Percentiles rank a stretch among this genome's conserved stretches.
phyloP scores from a whole-genome alignment of 2,113 vertebrate genomes.

The Gorsachius goisagi region DNA sequence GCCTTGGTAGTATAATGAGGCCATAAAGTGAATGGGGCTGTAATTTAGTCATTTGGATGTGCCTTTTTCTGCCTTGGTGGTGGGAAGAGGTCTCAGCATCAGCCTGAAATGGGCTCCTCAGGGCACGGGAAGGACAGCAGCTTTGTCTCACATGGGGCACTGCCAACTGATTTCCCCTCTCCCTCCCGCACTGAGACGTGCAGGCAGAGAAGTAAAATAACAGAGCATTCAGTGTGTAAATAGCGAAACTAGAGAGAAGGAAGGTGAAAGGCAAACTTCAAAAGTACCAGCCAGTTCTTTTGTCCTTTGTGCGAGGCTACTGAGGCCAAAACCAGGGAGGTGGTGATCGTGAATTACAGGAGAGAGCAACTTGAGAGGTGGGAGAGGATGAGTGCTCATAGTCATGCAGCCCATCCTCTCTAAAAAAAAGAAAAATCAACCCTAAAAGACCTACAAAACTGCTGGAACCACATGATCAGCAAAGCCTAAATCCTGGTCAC shows the following conservation, averaged over 20 bases:
- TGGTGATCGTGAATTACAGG: neutral
- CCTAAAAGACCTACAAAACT: neutral
- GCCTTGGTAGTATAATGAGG: neutral
- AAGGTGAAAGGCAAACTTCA: neutral
- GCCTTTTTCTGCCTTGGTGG: neutral
- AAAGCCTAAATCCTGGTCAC: neutral
- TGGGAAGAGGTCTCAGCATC: neutral
- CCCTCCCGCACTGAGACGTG: neutral
- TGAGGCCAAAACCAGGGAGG: neutral
- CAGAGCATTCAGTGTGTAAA: neutral
- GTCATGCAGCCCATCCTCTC: neutral
- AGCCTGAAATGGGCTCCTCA: neutral
- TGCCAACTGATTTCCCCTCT: neutral
- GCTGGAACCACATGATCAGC: neutral
- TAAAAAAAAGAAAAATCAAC: neutral
- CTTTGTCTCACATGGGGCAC: neutral
- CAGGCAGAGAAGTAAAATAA: neutral
- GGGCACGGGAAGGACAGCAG: rapidly evolving
- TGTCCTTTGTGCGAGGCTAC: neutral
- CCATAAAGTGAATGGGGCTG: neutral
- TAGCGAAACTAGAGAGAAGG: neutral
- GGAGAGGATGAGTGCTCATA: neutral
- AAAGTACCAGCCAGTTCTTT: neutral
- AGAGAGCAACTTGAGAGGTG: neutral
- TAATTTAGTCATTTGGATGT: neutral